These are phyloP conservation scores for Cochlearius cochlearius DNA, from an alignment of 2,113 vertebrate genomes.

Conservation along the genomic window DNA sequence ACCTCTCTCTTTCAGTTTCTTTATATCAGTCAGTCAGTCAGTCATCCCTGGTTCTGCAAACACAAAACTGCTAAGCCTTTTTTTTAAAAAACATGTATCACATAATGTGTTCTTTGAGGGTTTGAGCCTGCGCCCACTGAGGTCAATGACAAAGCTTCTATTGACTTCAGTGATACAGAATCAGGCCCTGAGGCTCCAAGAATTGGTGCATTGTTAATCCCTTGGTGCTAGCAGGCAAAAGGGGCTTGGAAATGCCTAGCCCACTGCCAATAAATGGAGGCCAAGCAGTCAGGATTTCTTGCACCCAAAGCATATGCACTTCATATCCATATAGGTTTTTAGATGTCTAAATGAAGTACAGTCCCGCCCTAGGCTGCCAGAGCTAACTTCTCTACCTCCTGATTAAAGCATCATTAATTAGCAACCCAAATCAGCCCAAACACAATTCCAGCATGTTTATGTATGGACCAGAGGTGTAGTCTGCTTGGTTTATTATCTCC, in stretches of 20 bases:
- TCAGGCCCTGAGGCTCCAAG: constrained; percentile 38
- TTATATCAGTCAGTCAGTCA: background rate
- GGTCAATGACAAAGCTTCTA: constrained; percentile 62
- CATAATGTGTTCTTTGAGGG: constrained; percentile 54
- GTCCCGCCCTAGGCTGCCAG: background rate
- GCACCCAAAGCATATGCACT: background rate
- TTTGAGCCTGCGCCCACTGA: constrained; percentile 26
- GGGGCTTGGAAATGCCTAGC: background rate
- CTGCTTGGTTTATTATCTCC: constrained; percentile 10
- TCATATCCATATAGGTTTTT: background rate
- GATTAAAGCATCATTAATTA: constrained; percentile 4
- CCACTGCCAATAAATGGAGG: background rate
- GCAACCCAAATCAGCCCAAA: background rate
- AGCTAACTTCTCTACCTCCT: background rate
- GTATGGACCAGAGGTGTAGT: background rate
- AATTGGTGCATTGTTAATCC: constrained; percentile 50
- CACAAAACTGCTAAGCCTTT: background rate
- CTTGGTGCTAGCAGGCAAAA: background rate
- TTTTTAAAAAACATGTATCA: background rate
- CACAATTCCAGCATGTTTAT: background rate
- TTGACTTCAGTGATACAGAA: constrained; percentile 37
- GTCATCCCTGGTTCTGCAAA: background rate
- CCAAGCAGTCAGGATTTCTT: background rate
- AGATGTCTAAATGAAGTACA: background rate
- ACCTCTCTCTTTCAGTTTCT: background rate